Base-by-base conservation (phyloP, 2,797 vertebrate genomes). In the Toxotes lorentzi region DNA sequence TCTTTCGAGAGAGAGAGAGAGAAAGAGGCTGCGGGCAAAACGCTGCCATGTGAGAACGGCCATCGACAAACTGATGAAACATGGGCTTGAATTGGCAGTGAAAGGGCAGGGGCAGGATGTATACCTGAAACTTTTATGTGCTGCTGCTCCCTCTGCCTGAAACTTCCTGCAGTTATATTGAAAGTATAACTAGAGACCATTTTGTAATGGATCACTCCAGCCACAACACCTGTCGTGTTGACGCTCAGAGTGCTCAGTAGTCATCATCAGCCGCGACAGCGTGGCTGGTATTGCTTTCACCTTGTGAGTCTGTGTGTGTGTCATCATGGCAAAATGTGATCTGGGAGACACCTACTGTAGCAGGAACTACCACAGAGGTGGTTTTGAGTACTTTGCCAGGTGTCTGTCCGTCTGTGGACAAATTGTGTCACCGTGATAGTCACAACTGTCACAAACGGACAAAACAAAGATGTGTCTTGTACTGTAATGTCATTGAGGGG, bases 21-120 rank as follows among this genome's bases (percentile, higher is more conserved):
- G 73, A 85, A 79, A 81, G 91, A 62, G 76, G 60, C 78, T 54
- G 75, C 12, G 5, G 65, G 43, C 53, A 30, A 83, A 80, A 62
- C 32, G 19, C 70, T 21, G 56, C 47, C 67, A 75, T 73, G 83
- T 70, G 61, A 62, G 83, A 82, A 81, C 76, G 72, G 69, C 41
- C 64, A 53, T 82, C 12, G 40, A 76, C 79, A 80, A 77, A 71
- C 67, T 34, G 70, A 82, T 80, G 69, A 79, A 84, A 86, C 74
- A 53, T 17, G 82, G 66, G 63, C 58, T 76, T 13, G n/a, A 43
- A 10, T 47, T 70, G 62, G 68, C 80, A 73, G 75, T 1, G 53
- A 79, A 50, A 53, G 61, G n/a, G 51, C 8, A 9, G 7, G 38
- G 7, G 8, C 14, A 27, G 54, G 21, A 51, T 1, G 7, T 17